Evolutionary conservation across 92 coral and sea anemone species (phyloP).

Genomic region (Palythoa grandis): DNA sequence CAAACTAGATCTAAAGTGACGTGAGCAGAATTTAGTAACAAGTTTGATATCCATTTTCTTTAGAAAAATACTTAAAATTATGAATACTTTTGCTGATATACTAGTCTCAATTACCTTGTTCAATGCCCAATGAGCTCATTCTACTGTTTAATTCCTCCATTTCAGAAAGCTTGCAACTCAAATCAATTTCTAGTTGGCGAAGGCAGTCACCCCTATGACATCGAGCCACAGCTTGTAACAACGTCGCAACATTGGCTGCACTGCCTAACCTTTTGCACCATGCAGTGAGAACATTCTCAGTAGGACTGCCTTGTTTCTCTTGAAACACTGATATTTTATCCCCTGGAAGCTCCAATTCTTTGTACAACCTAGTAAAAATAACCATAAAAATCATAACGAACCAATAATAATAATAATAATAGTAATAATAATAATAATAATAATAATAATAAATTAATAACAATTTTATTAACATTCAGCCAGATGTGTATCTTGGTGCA

Average conservation of each 20-base stretch:
- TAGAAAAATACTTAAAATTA: no score
- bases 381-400: not conserved
- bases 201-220: slow-evolving; percentile 61
- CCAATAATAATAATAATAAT: not conserved
- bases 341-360: slow-evolving; percentile 57
- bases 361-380: slow-evolving; percentile 50
- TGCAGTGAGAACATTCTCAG: slow-evolving; percentile 49
- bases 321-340: slow-evolving; percentile 41
- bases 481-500: no score
- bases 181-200: slow-evolving; percentile 46
- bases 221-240: slow-evolving; percentile 47
- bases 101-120: not conserved
- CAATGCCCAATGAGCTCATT: slow-evolving; percentile 11
- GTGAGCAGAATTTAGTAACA: no score
- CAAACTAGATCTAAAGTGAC: no score
- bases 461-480: no score
- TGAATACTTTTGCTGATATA: no score
- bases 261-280: slow-evolving; percentile 66
- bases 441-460: no score
- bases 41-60: no score
- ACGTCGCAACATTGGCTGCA: slow-evolving; percentile 52
- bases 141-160: slow-evolving; percentile 24
- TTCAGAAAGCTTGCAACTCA: slow-evolving; percentile 31
- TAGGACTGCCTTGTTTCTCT: slow-evolving; percentile 56
- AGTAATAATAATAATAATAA: no score